Percentiles rank a stretch among this genome's conserved stretches.
Evolutionary conservation across 2,113 vertebrate species (phyloP).

Genomic region (Nyctibius bracteatus): DNA sequence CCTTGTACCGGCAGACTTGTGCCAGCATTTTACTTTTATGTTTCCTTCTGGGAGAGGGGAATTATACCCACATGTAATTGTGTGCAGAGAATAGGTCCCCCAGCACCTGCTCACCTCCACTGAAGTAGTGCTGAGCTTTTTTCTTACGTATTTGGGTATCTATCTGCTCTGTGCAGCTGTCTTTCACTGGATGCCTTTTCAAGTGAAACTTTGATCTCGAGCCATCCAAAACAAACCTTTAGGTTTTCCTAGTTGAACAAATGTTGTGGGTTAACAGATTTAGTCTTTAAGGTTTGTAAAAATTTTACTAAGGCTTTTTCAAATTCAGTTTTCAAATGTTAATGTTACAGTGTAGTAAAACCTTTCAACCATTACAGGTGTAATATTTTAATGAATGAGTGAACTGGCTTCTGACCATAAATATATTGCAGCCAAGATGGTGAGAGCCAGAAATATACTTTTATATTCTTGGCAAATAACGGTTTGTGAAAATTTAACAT

Average conservation of each 20-base stretch:
- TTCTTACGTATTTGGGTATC: neutral
- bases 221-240: neutral
- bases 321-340: neutral
- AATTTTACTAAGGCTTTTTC: neutral
- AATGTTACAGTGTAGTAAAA: neutral
- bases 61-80: neutral
- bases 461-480: neutral
- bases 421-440: neutral
- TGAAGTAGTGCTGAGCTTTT: neutral
- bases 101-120: neutral
- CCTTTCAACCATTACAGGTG: neutral
- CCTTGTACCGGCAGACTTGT: neutral
- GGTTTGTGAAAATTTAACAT: rapidly evolving
- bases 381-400: neutral
- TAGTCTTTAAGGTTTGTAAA: neutral
- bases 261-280: neutral
- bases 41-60: neutral
- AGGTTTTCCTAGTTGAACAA: neutral
- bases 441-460: neutral
- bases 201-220: neutral
- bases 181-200: neutral
- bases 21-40: neutral
- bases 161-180: neutral
- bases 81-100: neutral
- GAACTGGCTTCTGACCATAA: neutral